Evolutionary conservation across 2,113 vertebrate species (phyloP).

Genomic region (Apeltes quadracus): DNA sequence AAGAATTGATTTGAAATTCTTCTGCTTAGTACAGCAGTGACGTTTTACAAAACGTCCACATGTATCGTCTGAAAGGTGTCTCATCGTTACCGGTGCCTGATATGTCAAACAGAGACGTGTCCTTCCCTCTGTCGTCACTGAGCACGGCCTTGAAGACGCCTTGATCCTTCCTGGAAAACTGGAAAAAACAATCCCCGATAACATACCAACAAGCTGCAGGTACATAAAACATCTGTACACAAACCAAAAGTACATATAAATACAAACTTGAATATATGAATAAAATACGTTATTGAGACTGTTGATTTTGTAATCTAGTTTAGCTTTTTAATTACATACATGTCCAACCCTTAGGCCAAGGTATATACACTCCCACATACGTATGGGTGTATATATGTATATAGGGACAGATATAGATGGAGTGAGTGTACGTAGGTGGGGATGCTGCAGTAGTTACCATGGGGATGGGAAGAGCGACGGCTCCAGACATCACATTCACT

Average conservation of each 20-base stretch:
- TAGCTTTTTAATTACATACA: too few species aligned
- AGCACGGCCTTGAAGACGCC: conserved; percentile 91
- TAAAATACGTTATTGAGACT: too few species aligned
- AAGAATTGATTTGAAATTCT: too few species aligned
- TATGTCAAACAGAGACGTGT: conserved; percentile 86
- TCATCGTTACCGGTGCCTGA: conserved; percentile 86
- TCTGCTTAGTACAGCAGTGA: neutral
- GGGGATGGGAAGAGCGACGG: conserved; percentile 85
- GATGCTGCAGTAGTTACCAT: conserved; percentile 73
- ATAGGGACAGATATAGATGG: neutral
- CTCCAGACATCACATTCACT: conserved; percentile 85
- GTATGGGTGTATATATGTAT: neutral
- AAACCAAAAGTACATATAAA: too few species aligned
- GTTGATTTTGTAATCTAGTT: too few species aligned
- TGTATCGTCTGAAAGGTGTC: neutral
- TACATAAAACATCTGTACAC: neutral
- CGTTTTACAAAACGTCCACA: neutral
- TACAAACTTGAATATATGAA: neutral
- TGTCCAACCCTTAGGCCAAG: too few species aligned
- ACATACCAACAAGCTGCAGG: neutral
- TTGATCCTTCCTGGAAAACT: conserved; percentile 94
- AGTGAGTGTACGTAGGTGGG: neutral
- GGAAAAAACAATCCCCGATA: neutral
- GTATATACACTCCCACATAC: too few species aligned
- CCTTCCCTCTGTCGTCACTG: conserved; percentile 92